Conservation (phyloP, 2,888 invertebrate genomes). For the Boloria selene region DNA sequence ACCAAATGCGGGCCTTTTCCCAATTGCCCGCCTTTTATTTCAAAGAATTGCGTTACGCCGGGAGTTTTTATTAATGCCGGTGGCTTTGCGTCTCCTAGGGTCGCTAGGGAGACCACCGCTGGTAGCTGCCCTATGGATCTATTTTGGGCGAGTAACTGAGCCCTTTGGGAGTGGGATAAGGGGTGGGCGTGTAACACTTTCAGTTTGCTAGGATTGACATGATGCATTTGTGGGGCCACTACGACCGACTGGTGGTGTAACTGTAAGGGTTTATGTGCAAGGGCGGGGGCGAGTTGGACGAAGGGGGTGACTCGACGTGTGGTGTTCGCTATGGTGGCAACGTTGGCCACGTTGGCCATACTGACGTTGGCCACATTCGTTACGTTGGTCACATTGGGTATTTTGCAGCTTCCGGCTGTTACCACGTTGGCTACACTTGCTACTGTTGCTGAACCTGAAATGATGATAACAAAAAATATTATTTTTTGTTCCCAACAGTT, state of each 20-base stretch:
- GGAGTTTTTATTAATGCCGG: constrained; percentile 59
- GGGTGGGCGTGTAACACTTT: constrained; percentile 71
- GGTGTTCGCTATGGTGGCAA: constrained; percentile 44
- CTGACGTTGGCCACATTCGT: constrained; percentile 36
- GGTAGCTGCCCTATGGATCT: constrained; percentile 54
- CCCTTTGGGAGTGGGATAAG: constrained; percentile 61
- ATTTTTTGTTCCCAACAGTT: neutral
- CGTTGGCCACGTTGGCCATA: constrained; percentile 38
- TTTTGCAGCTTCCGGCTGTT: constrained; percentile 30
- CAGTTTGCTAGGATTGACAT: constrained; percentile 61
- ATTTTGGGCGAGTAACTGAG: constrained; percentile 61
- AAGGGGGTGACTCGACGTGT: constrained; percentile 50
- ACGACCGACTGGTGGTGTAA: constrained; percentile 49
- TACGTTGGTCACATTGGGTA: constrained; percentile 38
- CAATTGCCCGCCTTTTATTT: constrained; percentile 68
- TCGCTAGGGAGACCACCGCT: constrained; percentile 65
- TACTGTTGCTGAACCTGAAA: constrained; percentile 41
- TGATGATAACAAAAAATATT: too few relatives aligned
- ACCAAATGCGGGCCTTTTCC: constrained; percentile 71
- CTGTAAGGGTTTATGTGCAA: constrained; percentile 53
- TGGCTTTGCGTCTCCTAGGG: constrained; percentile 57
- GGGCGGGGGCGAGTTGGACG: constrained; percentile 54
- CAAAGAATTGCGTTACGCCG: constrained; percentile 70
- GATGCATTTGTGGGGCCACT: constrained; percentile 57
- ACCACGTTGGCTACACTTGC: constrained; percentile 43